phyloP scores from a whole-genome alignment of 2,113 vertebrate genomes.

The Oostethus manadensis region DNA sequence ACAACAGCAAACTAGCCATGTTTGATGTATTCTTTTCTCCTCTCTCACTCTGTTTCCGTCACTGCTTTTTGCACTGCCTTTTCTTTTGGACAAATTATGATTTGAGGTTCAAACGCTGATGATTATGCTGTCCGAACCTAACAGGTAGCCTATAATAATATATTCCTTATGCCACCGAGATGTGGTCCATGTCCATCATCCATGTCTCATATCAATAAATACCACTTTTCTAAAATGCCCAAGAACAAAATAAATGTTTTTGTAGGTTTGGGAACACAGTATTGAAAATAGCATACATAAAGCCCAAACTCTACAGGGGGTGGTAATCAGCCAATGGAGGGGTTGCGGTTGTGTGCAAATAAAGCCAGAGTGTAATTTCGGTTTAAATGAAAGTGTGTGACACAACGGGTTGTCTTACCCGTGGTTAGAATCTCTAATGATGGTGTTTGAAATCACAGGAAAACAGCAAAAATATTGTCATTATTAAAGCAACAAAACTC shows the following conservation, averaged over 20 bases:
- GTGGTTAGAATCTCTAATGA: constrained; percentile 30
- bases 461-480: constrained; percentile 25
- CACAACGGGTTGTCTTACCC: constrained; percentile 23
- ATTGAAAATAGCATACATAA: constrained; percentile 38
- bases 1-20: constrained; percentile 27
- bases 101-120: constrained; percentile 28
- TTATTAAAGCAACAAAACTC: constrained; percentile 30
- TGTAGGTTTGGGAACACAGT: constrained; percentile 1
- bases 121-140: constrained; percentile 32
- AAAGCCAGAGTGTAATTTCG: constrained; percentile 39
- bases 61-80: not conserved
- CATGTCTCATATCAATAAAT: constrained; percentile 9
- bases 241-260: not conserved
- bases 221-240: constrained; percentile 1
- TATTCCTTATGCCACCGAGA: constrained; percentile 24
- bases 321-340: constrained; percentile 28
- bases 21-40: constrained; percentile 37
- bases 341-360: constrained; percentile 31
- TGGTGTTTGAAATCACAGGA: constrained; percentile 26
- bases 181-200: constrained; percentile 5
- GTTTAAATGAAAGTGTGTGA: constrained; percentile 39
- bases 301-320: constrained; percentile 34
- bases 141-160: constrained; percentile 19
- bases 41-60: constrained; percentile 18
- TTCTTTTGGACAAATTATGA: constrained; percentile 8